Conservation (phyloP, 2,888 invertebrate genomes). For the Lycophotia porphyrea region DNA sequence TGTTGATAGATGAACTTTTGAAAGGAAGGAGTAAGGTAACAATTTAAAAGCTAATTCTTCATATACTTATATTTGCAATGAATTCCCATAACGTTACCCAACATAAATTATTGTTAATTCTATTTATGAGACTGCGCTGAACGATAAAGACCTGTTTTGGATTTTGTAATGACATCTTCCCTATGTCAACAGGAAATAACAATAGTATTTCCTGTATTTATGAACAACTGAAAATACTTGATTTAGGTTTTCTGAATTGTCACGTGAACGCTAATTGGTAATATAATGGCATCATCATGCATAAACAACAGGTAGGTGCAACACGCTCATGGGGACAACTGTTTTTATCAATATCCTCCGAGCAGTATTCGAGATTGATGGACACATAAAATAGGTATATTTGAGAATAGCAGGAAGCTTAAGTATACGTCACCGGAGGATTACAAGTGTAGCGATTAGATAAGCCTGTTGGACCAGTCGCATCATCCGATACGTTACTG, state of each 20-base stretch:
- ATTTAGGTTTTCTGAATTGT: conserved; percentile 34
- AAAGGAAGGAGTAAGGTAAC: too few relatives aligned
- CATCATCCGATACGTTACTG: conserved; percentile 40
- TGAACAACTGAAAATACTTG: conserved; percentile 37
- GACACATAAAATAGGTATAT: conserved; percentile 1
- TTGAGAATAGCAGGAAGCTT: conserved; percentile 34
- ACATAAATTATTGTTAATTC: conserved; percentile 21
- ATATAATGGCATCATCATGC: conserved; percentile 5
- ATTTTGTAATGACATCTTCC: conserved; percentile 42
- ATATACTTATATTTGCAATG: background rate
- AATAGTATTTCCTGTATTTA: conserved; percentile 49
- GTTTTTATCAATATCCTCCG: background rate
- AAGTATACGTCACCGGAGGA: conserved; percentile 50
- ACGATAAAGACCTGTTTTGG: conserved; percentile 30
- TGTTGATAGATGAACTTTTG: conserved; percentile 10
- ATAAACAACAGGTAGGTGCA: background rate
- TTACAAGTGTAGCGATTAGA: conserved; percentile 57
- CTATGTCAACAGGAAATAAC: conserved; percentile 50
- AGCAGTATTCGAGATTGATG: conserved; percentile 7
- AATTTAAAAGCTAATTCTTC: background rate
- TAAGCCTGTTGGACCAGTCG: conserved; percentile 32
- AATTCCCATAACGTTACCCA: background rate
- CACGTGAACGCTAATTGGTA: background rate
- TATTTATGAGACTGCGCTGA: conserved; percentile 23
- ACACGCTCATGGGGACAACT: background rate